Evolutionary conservation across 1,140 invertebrate genomes (phyloP), one percentile per base, ranked within the genome.

Genomic region (Lepeophtheirus salmonis): DNA sequence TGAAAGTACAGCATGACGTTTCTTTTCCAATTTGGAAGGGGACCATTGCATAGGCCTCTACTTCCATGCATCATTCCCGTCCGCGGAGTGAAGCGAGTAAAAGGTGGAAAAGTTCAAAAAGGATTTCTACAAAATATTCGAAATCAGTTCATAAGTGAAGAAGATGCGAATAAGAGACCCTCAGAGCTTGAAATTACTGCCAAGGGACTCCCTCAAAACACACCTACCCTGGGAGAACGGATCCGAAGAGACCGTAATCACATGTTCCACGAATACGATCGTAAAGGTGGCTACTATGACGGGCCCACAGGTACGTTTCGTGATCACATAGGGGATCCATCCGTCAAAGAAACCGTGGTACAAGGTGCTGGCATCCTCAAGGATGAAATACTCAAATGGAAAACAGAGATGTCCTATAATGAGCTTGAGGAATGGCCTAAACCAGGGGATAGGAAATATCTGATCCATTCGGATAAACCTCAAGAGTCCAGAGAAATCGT

Each of bases 401-500:
- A 41, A n/a, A 10, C 30, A 41, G 30, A 41, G n/a, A 41, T 41
- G 30, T 41, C 30, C 30, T 6, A 10, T 6, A 41, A 41, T n/a
- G 30, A 41, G 30, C 30, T 41, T 41, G 30, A 41, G 30, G 30
- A 41, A 41, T 41, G 30, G 30, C 30, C 30, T n/a, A 41, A 41
- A n/a, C 30, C 30, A 10, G 30, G 30, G 30, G 30, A 41, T 41
- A 6, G 30, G n/a, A 41, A 41, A n/a, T 41, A 41, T n/a, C 30
- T 41, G 6, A n/a, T 41, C n/a, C 30, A 41, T 10, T 41, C 30
- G 61, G 71, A 77, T 23, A 69, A 76, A 56, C 66, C 71, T 12
- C 69, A 79, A 26, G 76, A 76, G 6, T 64, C 89, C 13, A 72
- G 86, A 1, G 73, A 81, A 22, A 94, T 86, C 82, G 70, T 81